Conservation (phyloP, 1,140 invertebrate genomes). For the Callitettix versicolor region DNA sequence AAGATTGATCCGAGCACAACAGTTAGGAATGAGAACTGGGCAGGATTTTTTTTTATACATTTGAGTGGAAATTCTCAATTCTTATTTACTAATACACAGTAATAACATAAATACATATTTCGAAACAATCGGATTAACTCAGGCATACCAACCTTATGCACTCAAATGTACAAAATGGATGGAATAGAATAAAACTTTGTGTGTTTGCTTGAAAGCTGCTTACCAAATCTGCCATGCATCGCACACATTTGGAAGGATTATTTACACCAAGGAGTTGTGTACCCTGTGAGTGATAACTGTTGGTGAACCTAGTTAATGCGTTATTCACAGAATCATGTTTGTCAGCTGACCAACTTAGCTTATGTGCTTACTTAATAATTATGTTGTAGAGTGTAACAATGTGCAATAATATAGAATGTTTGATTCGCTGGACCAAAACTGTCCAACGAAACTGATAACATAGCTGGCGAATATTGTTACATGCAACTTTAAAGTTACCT, state of each 20-base stretch:
- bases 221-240: not conserved
- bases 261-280: slow-evolving; percentile 7
- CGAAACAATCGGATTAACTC: no score
- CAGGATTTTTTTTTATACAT: slow-evolving; percentile 7
- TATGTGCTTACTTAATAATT: no score
- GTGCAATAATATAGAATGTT: slow-evolving; percentile 10
- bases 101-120: no score
- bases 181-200: not conserved
- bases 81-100: no score
- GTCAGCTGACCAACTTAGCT: no score
- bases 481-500: no score
- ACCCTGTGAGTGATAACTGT: slow-evolving; percentile 11
- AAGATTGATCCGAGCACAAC: no score
- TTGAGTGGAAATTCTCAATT: slow-evolving; percentile 1
- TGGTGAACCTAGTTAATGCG: slow-evolving; percentile 5
- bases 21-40: slow-evolving; percentile 6
- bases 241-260: slow-evolving; percentile 5
- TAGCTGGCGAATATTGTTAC: no score
- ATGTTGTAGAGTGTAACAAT: no score
- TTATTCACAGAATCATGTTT: no score
- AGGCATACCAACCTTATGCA: slow-evolving; percentile 17
- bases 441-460: no score
- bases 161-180: slow-evolving; percentile 16
- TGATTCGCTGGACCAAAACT: not conserved
- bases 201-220: not conserved